Evolutionary conservation across 2,113 vertebrate species (phyloP).

Genomic region (Phodopus roborovskii): DNA sequence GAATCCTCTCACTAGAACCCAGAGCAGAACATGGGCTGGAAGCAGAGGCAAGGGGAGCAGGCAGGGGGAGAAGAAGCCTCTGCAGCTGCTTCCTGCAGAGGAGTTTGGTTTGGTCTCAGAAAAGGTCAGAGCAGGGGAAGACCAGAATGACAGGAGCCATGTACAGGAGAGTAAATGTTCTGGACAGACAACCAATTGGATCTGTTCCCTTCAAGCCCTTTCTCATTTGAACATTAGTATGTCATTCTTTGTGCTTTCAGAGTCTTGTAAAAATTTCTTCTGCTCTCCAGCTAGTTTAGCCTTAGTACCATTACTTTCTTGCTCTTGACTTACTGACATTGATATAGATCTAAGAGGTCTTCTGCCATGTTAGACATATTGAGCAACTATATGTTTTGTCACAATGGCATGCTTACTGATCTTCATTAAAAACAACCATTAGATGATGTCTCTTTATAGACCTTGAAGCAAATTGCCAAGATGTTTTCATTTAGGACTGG

Average conservation of each 20-base stretch:
- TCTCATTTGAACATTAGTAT: slow-evolving; percentile 27
- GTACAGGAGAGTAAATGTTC: background rate
- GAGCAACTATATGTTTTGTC: background rate
- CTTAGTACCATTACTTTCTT: background rate
- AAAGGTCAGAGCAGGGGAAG: background rate
- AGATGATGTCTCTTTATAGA: background rate
- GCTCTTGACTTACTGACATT: background rate
- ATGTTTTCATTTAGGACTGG: background rate
- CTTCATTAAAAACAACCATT: slow-evolving; percentile 38
- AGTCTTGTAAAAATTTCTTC: slow-evolving; percentile 32
- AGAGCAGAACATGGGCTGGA: background rate
- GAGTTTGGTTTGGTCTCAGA: background rate
- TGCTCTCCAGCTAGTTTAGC: background rate
- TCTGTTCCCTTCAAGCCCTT: slow-evolving; percentile 32
- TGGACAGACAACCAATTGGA: background rate
- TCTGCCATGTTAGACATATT: background rate
- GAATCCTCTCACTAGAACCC: background rate
- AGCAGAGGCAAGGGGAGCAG: background rate
- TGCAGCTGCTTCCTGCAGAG: background rate
- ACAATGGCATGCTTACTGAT: background rate
- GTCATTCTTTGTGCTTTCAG: slow-evolving; percentile 39
- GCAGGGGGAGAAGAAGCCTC: background rate
- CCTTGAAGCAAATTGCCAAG: background rate
- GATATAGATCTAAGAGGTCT: background rate
- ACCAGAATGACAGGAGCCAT: background rate